phyloP scores from a whole-genome alignment of 2,113 vertebrate genomes.

The Notarius quadriscutis region DNA sequence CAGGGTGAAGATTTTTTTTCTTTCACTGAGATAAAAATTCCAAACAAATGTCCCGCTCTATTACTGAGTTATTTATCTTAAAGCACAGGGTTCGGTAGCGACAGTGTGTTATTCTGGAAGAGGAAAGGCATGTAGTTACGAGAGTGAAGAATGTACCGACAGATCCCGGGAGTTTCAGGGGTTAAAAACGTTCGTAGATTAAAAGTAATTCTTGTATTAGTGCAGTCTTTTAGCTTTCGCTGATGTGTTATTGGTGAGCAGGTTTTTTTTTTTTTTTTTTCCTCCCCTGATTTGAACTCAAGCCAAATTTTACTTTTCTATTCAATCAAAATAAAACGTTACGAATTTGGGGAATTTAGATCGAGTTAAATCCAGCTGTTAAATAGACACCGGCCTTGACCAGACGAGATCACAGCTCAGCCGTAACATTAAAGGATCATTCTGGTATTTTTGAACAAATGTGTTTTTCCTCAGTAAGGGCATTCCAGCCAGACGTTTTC shows the following conservation, averaged over 20 bases:
- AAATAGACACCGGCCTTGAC: background rate
- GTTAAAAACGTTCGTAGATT: conserved; percentile 7
- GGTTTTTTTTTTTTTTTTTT: background rate
- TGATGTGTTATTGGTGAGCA: background rate
- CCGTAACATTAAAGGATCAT: background rate
- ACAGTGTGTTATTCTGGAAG: background rate
- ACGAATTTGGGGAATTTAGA: conserved; percentile 22
- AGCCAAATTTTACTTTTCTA: conserved; percentile 1
- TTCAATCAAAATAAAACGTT: background rate
- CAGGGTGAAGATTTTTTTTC: background rate
- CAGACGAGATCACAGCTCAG: background rate
- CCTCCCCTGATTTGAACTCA: background rate
- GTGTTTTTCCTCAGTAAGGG: background rate
- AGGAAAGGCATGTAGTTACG: background rate
- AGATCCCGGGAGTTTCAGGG: background rate
- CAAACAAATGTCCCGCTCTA: background rate
- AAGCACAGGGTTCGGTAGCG: background rate
- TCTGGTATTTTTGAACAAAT: background rate
- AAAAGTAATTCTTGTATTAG: background rate
- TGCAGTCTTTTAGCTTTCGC: conserved; percentile 8
- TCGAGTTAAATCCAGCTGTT: background rate
- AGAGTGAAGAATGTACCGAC: background rate
- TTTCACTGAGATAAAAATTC: too few species aligned
- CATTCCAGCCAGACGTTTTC: background rate
- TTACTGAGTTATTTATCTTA: background rate